Percentiles rank a stretch among this genome's conserved stretches.
These are phyloP conservation scores for Pseudotriccus pelzelni DNA, from an alignment of 2,797 vertebrate genomes.

Conservation along the genomic window DNA sequence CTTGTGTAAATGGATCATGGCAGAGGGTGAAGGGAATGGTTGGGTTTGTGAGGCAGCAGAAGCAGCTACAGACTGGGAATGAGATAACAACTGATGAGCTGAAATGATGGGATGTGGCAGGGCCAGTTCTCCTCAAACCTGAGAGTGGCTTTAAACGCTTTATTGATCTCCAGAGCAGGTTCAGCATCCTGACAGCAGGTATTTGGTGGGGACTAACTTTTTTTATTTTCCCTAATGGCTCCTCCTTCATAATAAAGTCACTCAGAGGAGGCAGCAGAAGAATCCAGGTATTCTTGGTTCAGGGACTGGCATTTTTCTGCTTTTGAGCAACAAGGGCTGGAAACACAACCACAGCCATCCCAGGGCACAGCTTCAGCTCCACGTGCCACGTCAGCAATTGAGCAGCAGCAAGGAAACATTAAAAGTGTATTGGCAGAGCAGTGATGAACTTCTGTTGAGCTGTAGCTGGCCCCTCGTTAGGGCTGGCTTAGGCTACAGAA, in stretches of 20 bases:
- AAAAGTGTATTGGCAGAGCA: not conserved
- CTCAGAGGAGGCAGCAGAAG: not conserved
- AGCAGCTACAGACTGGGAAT: not conserved
- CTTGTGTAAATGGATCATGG: not conserved
- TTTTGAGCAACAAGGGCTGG: not conserved
- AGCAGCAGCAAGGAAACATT: not conserved
- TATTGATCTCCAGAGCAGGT: not conserved
- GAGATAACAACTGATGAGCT: not conserved
- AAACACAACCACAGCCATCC: not conserved
- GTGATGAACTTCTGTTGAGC: not conserved
- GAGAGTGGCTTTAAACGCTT: not conserved
- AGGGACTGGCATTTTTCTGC: not conserved
- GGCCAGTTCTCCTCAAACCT: not conserved
- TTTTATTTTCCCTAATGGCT: not conserved
- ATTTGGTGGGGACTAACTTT: rapidly evolving
- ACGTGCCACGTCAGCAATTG: not conserved
- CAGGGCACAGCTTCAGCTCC: not conserved
- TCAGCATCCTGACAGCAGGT: not conserved
- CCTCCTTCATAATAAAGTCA: not conserved
- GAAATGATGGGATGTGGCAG: not conserved
- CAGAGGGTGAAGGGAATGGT: not conserved
- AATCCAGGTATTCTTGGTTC: not conserved
- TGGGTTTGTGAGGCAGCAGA: not conserved
- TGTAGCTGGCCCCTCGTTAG: not conserved
- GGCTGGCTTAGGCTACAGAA: not conserved